Evolutionary conservation across 2,888 invertebrate species (phyloP).

Genomic region (Pomacea canaliculata): DNA sequence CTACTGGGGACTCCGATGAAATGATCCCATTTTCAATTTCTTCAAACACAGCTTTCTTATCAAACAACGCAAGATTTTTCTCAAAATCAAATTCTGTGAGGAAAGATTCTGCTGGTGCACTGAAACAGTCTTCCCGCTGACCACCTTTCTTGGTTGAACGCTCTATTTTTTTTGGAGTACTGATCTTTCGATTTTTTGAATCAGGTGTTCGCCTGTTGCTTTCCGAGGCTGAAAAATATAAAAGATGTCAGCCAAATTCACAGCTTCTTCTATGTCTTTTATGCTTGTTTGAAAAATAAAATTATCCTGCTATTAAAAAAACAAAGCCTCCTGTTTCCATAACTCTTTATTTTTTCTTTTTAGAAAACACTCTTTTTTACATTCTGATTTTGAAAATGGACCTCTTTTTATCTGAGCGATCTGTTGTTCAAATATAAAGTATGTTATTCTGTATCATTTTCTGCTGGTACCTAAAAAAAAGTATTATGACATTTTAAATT

Average conservation of each 20-base stretch:
- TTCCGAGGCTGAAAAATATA: background rate
- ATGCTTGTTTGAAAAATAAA: background rate
- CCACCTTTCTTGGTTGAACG: conserved; percentile 72
- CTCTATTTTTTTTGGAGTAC: conserved; percentile 72
- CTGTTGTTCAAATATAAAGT: too few species aligned
- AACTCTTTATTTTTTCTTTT: too few species aligned
- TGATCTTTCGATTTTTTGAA: conserved; percentile 32
- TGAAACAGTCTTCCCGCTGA: conserved; percentile 77
- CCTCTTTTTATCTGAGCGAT: too few species aligned
- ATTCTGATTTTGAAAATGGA: too few species aligned
- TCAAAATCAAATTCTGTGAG: conserved; percentile 91
- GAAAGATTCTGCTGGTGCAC: conserved; percentile 78
- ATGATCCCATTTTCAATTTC: conserved; percentile 75
- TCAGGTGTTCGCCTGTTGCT: conserved; percentile 16
- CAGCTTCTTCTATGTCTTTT: background rate
- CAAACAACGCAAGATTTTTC: conserved; percentile 90
- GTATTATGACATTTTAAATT: too few species aligned
- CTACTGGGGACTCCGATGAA: conserved; percentile 38
- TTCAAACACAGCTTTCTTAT: conserved; percentile 85
- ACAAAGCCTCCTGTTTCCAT: too few species aligned
- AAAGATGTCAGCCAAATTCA: background rate
- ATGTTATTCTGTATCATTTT: too few species aligned
- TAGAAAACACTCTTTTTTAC: too few species aligned
- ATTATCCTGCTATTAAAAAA: too few species aligned
- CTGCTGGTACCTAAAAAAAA: too few species aligned